phyloP scores from a whole-genome alignment of 2,888 invertebrate genomes.

The Trissolcus japonicus region DNA sequence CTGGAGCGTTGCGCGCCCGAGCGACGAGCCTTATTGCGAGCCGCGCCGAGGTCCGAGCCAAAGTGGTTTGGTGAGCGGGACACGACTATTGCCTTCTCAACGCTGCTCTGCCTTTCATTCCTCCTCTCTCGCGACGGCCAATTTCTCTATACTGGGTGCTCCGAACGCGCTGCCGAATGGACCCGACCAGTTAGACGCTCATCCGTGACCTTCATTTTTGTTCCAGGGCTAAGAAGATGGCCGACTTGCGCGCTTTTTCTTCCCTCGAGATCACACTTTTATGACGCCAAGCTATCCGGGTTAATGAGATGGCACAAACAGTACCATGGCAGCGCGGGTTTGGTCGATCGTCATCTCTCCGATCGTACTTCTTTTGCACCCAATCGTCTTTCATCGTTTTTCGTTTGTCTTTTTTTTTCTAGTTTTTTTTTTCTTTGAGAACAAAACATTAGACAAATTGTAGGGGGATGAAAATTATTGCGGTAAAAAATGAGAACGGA shows the following conservation, averaged over 20 bases:
- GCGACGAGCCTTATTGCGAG: conserved; percentile 35
- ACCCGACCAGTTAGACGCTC: conserved; percentile 41
- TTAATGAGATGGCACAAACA: no score
- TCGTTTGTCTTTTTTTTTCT: no score
- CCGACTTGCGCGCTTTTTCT: conserved; percentile 36
- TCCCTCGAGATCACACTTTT: conserved; percentile 4
- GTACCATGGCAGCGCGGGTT: neutral
- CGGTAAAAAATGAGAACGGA: no score
- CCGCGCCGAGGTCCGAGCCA: conserved; percentile 56
- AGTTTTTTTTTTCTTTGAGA: no score
- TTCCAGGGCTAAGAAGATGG: conserved; percentile 40
- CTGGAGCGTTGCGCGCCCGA: conserved; percentile 25
- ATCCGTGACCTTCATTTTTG: conserved; percentile 56
- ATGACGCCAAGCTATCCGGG: no score
- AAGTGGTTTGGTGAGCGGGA: conserved; percentile 58
- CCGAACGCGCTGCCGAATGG: conserved; percentile 35
- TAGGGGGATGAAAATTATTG: no score
- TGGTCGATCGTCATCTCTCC: neutral
- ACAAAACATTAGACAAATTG: no score
- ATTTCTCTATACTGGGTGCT: conserved; percentile 59
- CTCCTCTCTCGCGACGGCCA: conserved; percentile 54
- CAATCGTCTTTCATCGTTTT: no score
- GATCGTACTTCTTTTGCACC: neutral
- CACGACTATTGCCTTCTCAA: conserved; percentile 37
- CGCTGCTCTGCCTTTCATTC: conserved; percentile 55